phyloP scores from a whole-genome alignment of 2,888 invertebrate genomes.

The Steromphala cineraria region DNA sequence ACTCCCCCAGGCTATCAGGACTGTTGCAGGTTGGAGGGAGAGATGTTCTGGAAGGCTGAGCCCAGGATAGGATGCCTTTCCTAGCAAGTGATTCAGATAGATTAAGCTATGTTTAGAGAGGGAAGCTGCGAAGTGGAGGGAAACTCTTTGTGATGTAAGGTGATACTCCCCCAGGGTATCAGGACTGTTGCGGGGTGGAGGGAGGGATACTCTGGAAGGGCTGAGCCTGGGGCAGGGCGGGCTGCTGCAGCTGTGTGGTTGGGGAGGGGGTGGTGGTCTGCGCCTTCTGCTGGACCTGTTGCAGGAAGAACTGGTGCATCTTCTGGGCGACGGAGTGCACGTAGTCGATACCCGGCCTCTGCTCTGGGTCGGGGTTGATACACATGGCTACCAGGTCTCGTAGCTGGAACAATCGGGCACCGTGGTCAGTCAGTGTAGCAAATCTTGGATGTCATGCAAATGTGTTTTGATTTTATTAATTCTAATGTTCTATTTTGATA shows the following conservation, averaged over 20 bases:
- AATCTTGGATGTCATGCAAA: too few species aligned
- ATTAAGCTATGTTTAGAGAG: too few species aligned
- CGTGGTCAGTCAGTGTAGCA: too few species aligned
- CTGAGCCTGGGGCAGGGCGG: background rate
- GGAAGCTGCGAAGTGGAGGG: too few species aligned
- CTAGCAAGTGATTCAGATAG: too few species aligned
- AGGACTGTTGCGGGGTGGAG: background rate
- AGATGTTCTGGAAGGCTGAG: too few species aligned
- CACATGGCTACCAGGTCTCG: conserved; percentile 77
- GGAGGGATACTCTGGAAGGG: background rate
- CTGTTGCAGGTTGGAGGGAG: too few species aligned
- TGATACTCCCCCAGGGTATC: background rate
- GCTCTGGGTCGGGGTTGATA: conserved; percentile 77
- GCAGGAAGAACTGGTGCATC: conserved; percentile 70
- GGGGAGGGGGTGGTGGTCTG: background rate
- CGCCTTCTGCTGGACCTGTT: conserved; percentile 39
- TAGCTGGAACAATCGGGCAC: conserved; percentile 73
- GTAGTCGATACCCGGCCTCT: conserved; percentile 77
- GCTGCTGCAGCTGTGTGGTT: background rate
- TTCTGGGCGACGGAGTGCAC: conserved; percentile 76
- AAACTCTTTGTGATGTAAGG: too few species aligned
- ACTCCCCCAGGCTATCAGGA: too few species aligned
- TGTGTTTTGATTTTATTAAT: too few species aligned
- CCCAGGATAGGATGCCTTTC: too few species aligned
- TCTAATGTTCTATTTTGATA: too few species aligned